Evolutionary conservation across 2,888 invertebrate genomes (phyloP).

Genomic region (Cephus spinipes): DNA sequence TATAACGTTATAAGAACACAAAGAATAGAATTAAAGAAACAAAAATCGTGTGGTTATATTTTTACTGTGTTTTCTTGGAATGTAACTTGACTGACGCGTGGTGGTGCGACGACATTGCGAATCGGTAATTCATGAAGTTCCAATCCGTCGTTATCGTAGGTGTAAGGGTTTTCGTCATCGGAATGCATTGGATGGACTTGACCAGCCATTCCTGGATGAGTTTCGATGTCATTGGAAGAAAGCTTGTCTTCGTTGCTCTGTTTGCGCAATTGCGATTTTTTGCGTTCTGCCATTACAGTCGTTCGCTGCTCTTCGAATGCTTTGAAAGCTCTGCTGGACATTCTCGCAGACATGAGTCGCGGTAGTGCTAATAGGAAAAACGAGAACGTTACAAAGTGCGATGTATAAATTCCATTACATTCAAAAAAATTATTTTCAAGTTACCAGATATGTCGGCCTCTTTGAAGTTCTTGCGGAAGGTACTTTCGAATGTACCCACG

Average conservation of each 20-base stretch:
- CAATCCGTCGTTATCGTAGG: not conserved
- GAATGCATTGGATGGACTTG: not conserved
- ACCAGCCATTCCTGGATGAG: not conserved
- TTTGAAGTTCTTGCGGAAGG: slow-evolving; percentile 48
- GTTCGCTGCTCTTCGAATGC: slow-evolving; percentile 85
- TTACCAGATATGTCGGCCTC: slow-evolving; percentile 19
- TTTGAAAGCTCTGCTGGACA: slow-evolving; percentile 65
- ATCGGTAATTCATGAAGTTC: not conserved
- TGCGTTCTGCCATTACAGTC: slow-evolving; percentile 83
- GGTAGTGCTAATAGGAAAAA: slow-evolving; percentile 66
- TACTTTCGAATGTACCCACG: slow-evolving; percentile 66
- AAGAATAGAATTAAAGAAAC: too few relatives aligned
- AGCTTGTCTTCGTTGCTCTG: slow-evolving; percentile 79
- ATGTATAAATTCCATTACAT: too few relatives aligned
- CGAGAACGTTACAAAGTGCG: not conserved
- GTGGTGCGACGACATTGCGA: not conserved
- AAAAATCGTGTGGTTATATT: not conserved
- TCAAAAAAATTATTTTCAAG: not conserved
- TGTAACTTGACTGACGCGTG: not conserved
- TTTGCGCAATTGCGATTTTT: slow-evolving; percentile 86
- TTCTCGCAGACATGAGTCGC: slow-evolving; percentile 62
- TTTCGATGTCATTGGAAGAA: slow-evolving; percentile 69
- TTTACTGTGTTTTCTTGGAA: not conserved
- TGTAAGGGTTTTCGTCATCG: not conserved
- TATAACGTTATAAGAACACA: too few relatives aligned